Conservation (phyloP, 2,888 invertebrate genomes). For the Lycocerus yunnanus region DNA sequence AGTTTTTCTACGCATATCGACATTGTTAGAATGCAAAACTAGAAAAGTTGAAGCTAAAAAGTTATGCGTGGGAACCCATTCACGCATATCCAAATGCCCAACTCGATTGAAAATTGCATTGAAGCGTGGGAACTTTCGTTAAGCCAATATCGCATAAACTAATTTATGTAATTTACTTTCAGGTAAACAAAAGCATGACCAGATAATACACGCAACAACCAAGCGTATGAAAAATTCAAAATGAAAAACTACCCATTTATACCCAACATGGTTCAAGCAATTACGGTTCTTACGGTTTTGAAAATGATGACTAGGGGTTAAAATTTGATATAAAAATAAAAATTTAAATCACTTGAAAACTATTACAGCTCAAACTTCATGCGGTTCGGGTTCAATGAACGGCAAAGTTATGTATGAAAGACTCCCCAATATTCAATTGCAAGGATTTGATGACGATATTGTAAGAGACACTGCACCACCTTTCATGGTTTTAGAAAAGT, state of each 20-base stretch:
- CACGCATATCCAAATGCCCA: background rate
- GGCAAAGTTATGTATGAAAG: constrained; percentile 88
- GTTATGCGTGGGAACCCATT: background rate
- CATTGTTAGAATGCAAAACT: background rate
- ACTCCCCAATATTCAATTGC: constrained; percentile 85
- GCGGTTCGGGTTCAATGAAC: constrained; percentile 78
- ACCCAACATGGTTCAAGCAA: constrained; percentile 80
- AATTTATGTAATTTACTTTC: constrained; percentile 23
- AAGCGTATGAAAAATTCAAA: constrained; percentile 53
- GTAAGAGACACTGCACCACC: constrained; percentile 85
- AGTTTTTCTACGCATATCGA: background rate
- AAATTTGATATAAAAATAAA: constrained; percentile 32
- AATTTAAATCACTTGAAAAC: background rate
- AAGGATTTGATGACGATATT: constrained; percentile 88
- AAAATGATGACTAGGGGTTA: constrained; percentile 82
- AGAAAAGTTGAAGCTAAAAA: background rate
- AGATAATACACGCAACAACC: constrained; percentile 45
- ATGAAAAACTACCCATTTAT: constrained; percentile 64
- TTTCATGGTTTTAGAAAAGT: constrained; percentile 85
- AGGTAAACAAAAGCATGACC: constrained; percentile 53
- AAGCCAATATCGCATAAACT: background rate
- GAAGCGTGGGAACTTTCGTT: background rate
- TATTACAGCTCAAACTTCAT: constrained; percentile 83
- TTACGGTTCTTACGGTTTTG: constrained; percentile 81
- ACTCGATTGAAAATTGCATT: background rate